Percentiles rank a stretch among this genome's conserved stretches.
Evolutionary conservation across 2,888 invertebrate genomes (phyloP).

Genomic region (Pandemis heparana): DNA sequence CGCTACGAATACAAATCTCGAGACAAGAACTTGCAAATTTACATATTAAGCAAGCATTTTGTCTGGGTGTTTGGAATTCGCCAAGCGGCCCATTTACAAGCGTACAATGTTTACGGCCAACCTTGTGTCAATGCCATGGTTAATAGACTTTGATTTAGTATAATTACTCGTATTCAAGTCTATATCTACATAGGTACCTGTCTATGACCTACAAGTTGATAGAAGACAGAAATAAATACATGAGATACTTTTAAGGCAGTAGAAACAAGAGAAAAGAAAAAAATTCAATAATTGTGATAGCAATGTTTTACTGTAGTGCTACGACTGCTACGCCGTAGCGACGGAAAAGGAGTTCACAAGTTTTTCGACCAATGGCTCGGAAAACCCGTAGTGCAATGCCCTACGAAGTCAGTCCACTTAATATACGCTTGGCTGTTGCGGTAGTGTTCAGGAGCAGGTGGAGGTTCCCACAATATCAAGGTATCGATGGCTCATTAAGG

Average conservation of each 20-base stretch:
- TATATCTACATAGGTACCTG: no score
- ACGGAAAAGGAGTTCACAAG: background rate
- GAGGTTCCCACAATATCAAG: constrained; percentile 65
- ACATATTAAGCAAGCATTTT: constrained; percentile 22
- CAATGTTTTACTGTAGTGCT: background rate
- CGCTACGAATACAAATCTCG: constrained; percentile 21
- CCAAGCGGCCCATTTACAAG: background rate
- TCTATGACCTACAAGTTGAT: no score
- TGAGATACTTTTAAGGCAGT: no score
- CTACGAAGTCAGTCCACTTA: constrained; percentile 19
- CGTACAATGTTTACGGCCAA: background rate
- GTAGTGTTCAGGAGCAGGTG: constrained; percentile 57
- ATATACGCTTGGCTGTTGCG: constrained; percentile 21
- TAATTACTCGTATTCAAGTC: no score
- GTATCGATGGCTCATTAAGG: constrained; percentile 66
- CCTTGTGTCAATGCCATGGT: background rate
- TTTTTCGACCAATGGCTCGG: background rate
- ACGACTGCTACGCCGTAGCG: constrained; percentile 23
- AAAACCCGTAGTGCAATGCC: constrained; percentile 39
- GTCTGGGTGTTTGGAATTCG: constrained; percentile 9
- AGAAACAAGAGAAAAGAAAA: no score
- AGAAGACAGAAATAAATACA: no score
- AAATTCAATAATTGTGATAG: background rate
- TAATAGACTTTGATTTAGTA: background rate
- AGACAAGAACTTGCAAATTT: constrained; percentile 25